These are phyloP conservation scores for Crotalus tigris DNA, from an alignment of 2,113 vertebrate genomes.

Conservation along the genomic window DNA sequence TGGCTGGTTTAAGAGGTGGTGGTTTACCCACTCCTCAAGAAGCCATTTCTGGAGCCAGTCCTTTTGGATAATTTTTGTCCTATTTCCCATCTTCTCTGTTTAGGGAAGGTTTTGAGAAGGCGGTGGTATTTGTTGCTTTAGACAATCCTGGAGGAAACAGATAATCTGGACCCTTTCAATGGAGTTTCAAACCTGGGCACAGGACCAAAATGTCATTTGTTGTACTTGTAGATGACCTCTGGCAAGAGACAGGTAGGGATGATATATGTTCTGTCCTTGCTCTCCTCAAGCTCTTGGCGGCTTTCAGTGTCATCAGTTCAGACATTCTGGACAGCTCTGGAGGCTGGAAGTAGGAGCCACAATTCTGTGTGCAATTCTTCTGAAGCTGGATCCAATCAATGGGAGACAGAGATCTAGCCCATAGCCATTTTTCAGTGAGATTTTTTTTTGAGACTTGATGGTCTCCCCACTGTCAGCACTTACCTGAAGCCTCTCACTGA, in stretches of 20 bases:
- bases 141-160: not conserved
- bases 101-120: not conserved
- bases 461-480: not conserved
- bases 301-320: not conserved
- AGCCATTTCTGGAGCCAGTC: not conserved
- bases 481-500: not conserved
- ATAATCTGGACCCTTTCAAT: not conserved
- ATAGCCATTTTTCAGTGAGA: not conserved
- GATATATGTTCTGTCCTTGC: not conserved
- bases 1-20: not conserved
- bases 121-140: not conserved
- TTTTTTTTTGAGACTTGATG: not conserved
- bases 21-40: not conserved
- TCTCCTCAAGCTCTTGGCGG: not conserved
- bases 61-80: not conserved
- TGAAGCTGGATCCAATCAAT: not conserved
- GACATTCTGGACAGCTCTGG: not conserved
- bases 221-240: not conserved
- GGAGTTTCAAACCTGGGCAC: not conserved
- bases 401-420: not conserved
- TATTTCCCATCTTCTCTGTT: not conserved
- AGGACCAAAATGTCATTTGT: not conserved
- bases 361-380: not conserved
- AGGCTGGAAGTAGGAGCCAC: not conserved
- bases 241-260: not conserved